Conservation (phyloP, 2,888 invertebrate genomes). For the Oasisia sp. region DNA sequence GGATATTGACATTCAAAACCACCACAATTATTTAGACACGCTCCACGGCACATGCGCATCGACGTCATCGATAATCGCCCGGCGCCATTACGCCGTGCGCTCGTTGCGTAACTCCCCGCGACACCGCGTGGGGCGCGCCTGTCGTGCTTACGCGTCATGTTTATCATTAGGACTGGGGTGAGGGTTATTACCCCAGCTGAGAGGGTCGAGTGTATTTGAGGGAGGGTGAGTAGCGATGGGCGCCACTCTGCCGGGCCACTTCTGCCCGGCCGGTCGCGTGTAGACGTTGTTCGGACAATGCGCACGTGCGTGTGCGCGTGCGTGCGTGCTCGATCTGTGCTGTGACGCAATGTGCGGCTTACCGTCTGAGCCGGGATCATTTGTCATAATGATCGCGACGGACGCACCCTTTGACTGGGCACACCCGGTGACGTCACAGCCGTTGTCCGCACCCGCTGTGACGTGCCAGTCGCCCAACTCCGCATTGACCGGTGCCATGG, state of each 20-base stretch:
- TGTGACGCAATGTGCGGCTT: background rate
- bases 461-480: background rate
- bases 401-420: background rate
- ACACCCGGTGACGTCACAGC: background rate
- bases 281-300: background rate
- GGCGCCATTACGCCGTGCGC: background rate
- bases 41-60: background rate
- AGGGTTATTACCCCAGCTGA: background rate
- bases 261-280: background rate
- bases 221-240: background rate
- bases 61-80: background rate
- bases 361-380: background rate
- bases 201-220: background rate
- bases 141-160: background rate
- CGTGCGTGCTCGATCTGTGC: background rate
- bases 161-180: background rate
- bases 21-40: background rate
- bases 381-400: background rate
- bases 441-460: background rate
- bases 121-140: background rate
- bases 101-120: background rate
- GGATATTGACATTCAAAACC: background rate
- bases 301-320: background rate
- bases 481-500: background rate
- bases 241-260: background rate